These are phyloP conservation scores for Philopedon plagiatum DNA, from an alignment of 2,888 invertebrate genomes.

Conservation along the genomic window DNA sequence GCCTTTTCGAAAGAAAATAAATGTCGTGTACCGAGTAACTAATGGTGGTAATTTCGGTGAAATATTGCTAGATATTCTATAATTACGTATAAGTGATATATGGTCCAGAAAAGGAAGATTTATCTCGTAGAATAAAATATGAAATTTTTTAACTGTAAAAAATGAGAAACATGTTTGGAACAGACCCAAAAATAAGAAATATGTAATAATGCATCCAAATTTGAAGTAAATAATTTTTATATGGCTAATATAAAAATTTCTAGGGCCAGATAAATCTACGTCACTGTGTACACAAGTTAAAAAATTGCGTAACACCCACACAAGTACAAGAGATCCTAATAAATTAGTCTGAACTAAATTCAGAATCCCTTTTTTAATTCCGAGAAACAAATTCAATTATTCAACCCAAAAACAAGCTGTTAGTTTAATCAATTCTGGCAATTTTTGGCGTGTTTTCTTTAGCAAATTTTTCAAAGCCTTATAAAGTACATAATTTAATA, in stretches of 20 bases:
- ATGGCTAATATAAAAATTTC: no score
- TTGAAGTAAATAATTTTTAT: no score
- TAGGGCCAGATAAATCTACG: no score
- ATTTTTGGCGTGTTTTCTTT: no score
- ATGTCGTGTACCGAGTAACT: slow-evolving; percentile 14
- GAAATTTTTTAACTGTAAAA: no score
- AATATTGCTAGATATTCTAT: background rate
- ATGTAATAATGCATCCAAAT: no score
- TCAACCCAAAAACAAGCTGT: background rate
- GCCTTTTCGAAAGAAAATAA: slow-evolving; percentile 14
- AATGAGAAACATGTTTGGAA: no score
- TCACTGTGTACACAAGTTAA: no score
- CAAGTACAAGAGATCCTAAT: background rate
- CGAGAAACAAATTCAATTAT: background rate
- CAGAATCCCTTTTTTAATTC: background rate
- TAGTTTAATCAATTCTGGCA: background rate
- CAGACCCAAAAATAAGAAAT: no score
- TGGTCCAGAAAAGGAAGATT: background rate
- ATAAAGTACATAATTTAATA: no score
- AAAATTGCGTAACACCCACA: background rate
- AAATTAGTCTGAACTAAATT: background rate
- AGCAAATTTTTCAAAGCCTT: no score
- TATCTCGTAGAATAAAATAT: no score
- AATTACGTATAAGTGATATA: background rate
- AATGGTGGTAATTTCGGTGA: slow-evolving; percentile 8